Evolutionary conservation across 30 jellyfish, hydroid and myxozoan genomes (phyloP).

Genomic region (Mastigias papua): DNA sequence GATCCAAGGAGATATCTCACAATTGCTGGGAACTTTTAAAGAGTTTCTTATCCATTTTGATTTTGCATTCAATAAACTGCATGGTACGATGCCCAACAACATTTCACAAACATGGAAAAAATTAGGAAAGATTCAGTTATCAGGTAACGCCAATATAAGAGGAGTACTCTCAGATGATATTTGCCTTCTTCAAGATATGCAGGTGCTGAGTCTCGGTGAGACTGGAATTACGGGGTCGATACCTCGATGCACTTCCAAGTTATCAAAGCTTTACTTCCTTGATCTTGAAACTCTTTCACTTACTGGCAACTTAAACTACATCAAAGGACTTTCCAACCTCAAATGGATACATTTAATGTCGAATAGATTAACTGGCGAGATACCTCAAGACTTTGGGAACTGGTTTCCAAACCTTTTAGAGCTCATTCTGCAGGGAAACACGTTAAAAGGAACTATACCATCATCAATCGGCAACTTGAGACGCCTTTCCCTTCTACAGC

Average conservation of each 20-base stretch:
- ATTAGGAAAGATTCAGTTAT: slow-evolving; percentile 58
- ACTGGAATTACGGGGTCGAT: slow-evolving; percentile 51
- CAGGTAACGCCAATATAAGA: slow-evolving; percentile 30
- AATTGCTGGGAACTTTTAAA: slow-evolving; percentile 9
- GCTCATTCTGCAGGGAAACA: slow-evolving; percentile 55
- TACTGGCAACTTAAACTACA: slow-evolving; percentile 23
- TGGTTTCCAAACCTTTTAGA: slow-evolving; percentile 71
- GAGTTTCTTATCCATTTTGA: slow-evolving; percentile 51
- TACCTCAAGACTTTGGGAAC: slow-evolving; percentile 67
- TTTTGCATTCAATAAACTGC: slow-evolving; percentile 43
- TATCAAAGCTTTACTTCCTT: slow-evolving; percentile 46
- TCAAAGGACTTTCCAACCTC: slow-evolving; percentile 58
- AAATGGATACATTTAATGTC: slow-evolving; percentile 44
- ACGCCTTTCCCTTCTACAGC: slow-evolving; percentile 19
- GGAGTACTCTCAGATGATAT: slow-evolving; percentile 58
- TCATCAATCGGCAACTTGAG: slow-evolving; percentile 52
- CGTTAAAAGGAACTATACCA: slow-evolving; percentile 36
- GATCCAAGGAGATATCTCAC: slow-evolving; percentile 17
- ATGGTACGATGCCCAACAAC: slow-evolving; percentile 44
- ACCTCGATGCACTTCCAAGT: slow-evolving; percentile 24
- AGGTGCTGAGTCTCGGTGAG: slow-evolving; percentile 72
- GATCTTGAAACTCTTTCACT: slow-evolving; percentile 62
- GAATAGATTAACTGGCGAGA: slow-evolving; percentile 38
- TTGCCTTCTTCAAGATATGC: slow-evolving; percentile 27
- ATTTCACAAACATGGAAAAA: slow-evolving; percentile 33